phyloP scores from a whole-genome alignment of 2,888 invertebrate species.

The Allolobophora icterica region DNA sequence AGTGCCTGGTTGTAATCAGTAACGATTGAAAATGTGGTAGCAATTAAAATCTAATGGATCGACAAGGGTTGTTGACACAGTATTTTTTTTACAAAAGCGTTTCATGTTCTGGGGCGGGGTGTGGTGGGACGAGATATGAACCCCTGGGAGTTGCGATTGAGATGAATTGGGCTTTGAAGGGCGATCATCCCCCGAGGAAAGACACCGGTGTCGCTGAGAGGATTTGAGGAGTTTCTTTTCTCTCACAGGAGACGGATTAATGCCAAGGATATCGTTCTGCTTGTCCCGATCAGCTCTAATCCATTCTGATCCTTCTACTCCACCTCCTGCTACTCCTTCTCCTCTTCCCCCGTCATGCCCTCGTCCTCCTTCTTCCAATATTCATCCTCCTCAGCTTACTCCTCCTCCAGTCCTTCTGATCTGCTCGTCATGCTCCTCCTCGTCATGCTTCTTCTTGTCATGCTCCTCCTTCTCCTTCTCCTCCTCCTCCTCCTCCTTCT shows the following conservation, averaged over 20 bases:
- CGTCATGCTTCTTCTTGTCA: too few species aligned
- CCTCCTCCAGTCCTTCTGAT: background rate
- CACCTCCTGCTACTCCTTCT: background rate
- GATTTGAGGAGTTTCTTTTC: background rate
- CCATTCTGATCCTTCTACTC: background rate
- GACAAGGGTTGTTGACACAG: background rate
- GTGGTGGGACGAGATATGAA: background rate
- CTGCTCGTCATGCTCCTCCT: too few species aligned
- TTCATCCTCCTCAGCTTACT: background rate
- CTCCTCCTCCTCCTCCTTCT: too few species aligned
- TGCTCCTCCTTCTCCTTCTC: too few species aligned
- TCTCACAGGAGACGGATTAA: background rate
- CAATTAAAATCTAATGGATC: background rate
- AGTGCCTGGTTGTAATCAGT: background rate
- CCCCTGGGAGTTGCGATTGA: background rate
- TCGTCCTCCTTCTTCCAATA: background rate
- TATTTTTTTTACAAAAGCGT: background rate
- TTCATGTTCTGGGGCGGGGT: background rate
- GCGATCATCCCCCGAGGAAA: too few species aligned
- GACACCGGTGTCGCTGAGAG: background rate
- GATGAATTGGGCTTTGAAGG: background rate
- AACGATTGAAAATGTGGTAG: background rate
- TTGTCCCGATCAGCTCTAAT: background rate
- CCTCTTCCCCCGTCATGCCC: background rate
- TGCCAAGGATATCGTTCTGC: background rate